Evolutionary conservation across 2,113 vertebrate genomes (phyloP).

Genomic region (Bombycilla garrulus): DNA sequence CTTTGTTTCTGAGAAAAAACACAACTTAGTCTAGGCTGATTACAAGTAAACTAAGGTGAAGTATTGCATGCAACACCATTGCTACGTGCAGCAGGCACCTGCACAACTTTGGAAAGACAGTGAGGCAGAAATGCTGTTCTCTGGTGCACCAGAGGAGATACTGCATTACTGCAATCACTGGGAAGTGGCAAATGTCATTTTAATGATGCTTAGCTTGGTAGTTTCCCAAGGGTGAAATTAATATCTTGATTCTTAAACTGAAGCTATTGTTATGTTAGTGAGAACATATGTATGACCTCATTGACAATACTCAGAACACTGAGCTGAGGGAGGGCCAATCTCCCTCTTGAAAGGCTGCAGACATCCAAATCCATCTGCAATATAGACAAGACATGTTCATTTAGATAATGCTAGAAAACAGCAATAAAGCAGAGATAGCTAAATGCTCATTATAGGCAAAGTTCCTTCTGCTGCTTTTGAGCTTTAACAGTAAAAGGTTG

Average conservation of each 20-base stretch:
- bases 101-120: background rate
- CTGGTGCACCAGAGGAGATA: background rate
- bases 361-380: background rate
- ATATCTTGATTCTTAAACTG: constrained; percentile 8
- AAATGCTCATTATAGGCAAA: background rate
- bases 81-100: background rate
- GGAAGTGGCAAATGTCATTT: constrained; percentile 3
- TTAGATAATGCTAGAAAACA: constrained; percentile 35
- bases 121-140: background rate
- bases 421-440: background rate
- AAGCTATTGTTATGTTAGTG: background rate
- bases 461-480: constrained; percentile 20
- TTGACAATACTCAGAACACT: background rate
- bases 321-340: background rate
- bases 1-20: background rate
- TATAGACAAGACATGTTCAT: background rate
- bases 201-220: background rate
- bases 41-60: background rate
- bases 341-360: constrained; percentile 8
- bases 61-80: background rate
- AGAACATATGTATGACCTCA: constrained; percentile 12
- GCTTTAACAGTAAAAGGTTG: constrained; percentile 28
- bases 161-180: background rate
- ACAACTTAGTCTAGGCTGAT: background rate
- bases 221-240: constrained; percentile 20